Base-by-base conservation (phyloP, 2,113 vertebrate species). In the Callionymus lyra region DNA sequence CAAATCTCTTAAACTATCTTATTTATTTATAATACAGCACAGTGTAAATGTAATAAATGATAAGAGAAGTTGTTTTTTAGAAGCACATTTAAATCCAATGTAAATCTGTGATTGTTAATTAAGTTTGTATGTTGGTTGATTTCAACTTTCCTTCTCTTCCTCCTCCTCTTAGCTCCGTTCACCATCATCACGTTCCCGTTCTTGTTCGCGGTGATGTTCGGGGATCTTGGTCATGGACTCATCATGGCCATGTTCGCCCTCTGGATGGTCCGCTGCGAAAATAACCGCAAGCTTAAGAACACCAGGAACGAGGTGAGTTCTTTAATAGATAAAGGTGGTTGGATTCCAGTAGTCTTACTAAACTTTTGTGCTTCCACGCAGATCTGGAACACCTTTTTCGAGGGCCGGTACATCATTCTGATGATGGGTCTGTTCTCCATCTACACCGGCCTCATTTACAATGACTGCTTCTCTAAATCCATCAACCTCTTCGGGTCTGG, bases 381-480 rank as follows among this genome's bases (percentile, higher is more conserved):
- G 95, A 90, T 97, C 72, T 80, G 88, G 86, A 91, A 90, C 56
- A 93, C 86, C 31, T 90, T 99, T 52, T 98, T 92, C 48, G 88
- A 97, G 17, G 95, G 95, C 0, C 86, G 95, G 2, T 99, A 99
- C 0, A 90, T 99, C 62, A 93, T 99, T 47, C 57, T 99, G 57
- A 74, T 99, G 72, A 98, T 98, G 95, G 94, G 95, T 8, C 47
- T 97, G 19, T 99, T 99, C 79, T 98, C 95, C 0, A 67, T 96
- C 17, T 99, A 99, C 68, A 98, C 94, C 2, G 95, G 95, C 21
- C 74, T 99, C 45, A 91, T 99, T 74, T 99, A 99, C 73, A 99
- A 99, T 9, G 95, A 99, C 79, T 99, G 95, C 27, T 99, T 98
- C 74, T 99, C 95, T 10, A 99, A 98, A 76, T 97, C 94, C 0